A percentile compares a stretch with the other conserved stretches of the same genome.
phyloP scores from a whole-genome alignment of 2,113 vertebrate genomes.

The Phalacrocorax pelagicus region DNA sequence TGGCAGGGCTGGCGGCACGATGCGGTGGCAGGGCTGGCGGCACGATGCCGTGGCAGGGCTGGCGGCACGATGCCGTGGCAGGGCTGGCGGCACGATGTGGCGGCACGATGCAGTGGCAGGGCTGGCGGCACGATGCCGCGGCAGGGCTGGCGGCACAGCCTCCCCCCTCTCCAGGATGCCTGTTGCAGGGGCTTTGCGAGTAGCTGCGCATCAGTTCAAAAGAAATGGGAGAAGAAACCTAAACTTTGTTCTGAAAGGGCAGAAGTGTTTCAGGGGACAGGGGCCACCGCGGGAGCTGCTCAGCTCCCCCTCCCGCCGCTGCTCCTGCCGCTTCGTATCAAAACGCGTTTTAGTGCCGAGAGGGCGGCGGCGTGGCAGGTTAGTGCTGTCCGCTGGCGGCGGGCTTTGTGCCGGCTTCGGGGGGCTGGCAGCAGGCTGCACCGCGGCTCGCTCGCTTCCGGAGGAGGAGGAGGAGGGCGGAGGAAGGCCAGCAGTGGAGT shows the following conservation, averaged over 20 bases:
- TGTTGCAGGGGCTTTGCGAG: not conserved
- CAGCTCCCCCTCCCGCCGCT: not conserved
- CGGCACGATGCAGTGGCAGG: too few species aligned
- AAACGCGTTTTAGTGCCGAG: not conserved
- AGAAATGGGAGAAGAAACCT: not conserved
- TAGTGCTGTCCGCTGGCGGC: not conserved
- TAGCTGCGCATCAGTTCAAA: not conserved
- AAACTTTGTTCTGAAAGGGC: not conserved
- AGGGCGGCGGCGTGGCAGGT: not conserved
- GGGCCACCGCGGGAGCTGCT: not conserved
- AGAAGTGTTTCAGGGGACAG: not conserved
- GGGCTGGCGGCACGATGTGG: too few species aligned
- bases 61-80: too few species aligned
- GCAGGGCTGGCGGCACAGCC: not conserved
- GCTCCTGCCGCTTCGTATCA: not conserved
- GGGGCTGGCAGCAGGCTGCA: not conserved
- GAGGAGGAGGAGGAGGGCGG: not conserved
- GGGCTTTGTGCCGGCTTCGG: too few species aligned
- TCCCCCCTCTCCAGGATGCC: not conserved
- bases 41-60: too few species aligned
- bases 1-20: too few species aligned
- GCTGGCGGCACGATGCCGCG: too few species aligned
- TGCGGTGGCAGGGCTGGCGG: too few species aligned
- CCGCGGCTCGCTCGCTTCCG: fast-evolving
- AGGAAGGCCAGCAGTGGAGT: not conserved